Conservation (phyloP, 1,140 invertebrate species). For the Drosophila varians region DNA sequence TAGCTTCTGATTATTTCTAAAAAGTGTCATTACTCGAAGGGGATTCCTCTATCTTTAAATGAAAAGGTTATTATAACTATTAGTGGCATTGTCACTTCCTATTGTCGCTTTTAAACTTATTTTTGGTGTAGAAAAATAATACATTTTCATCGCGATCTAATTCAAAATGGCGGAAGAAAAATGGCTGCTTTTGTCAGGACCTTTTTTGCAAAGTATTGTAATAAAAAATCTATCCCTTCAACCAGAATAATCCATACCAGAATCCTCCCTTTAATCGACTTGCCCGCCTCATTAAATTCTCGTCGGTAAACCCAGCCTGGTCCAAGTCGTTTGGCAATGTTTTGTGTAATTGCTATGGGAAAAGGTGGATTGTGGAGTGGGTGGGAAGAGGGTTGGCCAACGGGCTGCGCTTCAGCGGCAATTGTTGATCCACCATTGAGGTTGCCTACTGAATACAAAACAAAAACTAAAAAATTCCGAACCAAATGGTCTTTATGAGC, state of each 20-base stretch:
- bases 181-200: too few relatives aligned
- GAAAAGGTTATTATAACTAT: too few relatives aligned
- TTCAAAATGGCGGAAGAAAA: too few relatives aligned
- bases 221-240: too few relatives aligned
- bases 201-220: too few relatives aligned
- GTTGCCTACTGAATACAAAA: constrained; percentile 19
- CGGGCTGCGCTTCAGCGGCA: constrained; percentile 33
- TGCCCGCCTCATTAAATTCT: constrained; percentile 20
- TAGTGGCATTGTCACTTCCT: too few relatives aligned
- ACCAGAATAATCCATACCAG: too few relatives aligned
- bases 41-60: too few relatives aligned
- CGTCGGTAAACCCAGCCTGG: background rate
- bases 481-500: constrained; percentile 50
- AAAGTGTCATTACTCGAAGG: constrained; percentile 41
- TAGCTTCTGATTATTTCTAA: background rate
- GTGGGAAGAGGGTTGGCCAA: constrained; percentile 50
- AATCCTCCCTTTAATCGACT: too few relatives aligned
- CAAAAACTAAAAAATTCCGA: constrained; percentile 14
- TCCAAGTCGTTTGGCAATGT: constrained; percentile 48
- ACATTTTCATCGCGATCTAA: too few relatives aligned
- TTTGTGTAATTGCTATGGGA: constrained; percentile 52
- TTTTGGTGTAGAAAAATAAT: too few relatives aligned
- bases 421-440: constrained; percentile 41
- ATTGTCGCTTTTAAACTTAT: too few relatives aligned
- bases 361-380: constrained; percentile 29